Base-by-base conservation (phyloP, 92 coral and sea anemone species). In the Epizoanthus illoricatus region DNA sequence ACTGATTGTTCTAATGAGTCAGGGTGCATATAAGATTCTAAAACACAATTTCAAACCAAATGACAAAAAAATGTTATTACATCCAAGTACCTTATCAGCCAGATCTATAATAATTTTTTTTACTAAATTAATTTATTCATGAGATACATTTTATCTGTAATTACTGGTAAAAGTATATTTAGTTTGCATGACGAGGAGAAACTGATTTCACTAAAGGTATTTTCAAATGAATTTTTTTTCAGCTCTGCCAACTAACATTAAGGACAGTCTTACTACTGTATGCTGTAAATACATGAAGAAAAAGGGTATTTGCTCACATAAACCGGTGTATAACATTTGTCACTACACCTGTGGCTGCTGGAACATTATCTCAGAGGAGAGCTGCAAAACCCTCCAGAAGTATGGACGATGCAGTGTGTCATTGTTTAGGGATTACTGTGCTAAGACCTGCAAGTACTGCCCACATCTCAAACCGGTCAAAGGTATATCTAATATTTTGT, bases 301-400 rank as follows among this genome's bases (percentile, higher is more conserved):
- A 23, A 76, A 76, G 23, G 81, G 81, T 12, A 76, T 76, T 58
- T 76, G 81, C 17, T 11, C 59, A 5, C 4, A 61, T 40, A 76
- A 76, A 62, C 81, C 81, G 0, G 71, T 76, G 10, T 62, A 61
- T 21, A 43, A 76, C 59, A 41, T 76, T 7, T 76, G 81, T 43
- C 81, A 62, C 33, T 76, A 76, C 58, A 76, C 81, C 36, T 76
- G 81, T 43, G 81, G 81, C 4, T 76, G 81, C 55, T 76, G 81
- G 81, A 62, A 76, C 57, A 42, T 62, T 7, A 24, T 76, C 59
- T 76, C 81, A n/a, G 20, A 76, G 0, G 69, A 61, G 0, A 76
- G 81, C 17, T 76, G 81, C 45, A 10, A 39, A 15, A 60, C 23
- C 2, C 39, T 76, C 19, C 40, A 11, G 20, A 11, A 7, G 45